These are phyloP conservation scores for Hemithea aestivaria DNA, from an alignment of 2,888 invertebrate genomes.

Conservation along the genomic window DNA sequence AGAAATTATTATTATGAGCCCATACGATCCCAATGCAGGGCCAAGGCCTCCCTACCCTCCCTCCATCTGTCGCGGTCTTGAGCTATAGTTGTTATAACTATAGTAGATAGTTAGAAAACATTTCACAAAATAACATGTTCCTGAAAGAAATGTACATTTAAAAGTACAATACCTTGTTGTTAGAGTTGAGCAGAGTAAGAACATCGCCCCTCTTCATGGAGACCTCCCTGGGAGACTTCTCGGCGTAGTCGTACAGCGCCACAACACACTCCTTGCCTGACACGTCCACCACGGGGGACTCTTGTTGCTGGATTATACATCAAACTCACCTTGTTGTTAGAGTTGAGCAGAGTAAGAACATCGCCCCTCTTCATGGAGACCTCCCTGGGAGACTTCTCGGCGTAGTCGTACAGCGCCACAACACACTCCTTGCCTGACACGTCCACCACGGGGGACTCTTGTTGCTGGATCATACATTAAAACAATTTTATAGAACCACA, in stretches of 20 bases:
- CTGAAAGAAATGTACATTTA: too few relatives aligned
- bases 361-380: conserved; percentile 99
- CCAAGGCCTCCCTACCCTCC: too few relatives aligned
- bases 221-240: conserved; percentile 99
- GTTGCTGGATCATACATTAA: conserved; percentile 81
- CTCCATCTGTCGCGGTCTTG: too few relatives aligned
- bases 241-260: conserved; percentile 98
- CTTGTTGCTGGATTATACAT: conserved; percentile 87
- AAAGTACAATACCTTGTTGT: conserved; percentile 88
- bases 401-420: conserved; percentile 98
- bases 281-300: conserved; percentile 96
- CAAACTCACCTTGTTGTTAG: conserved; percentile 84
- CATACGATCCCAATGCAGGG: too few relatives aligned
- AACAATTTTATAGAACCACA: too few relatives aligned
- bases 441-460: conserved; percentile 97
- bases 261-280: conserved; percentile 99
- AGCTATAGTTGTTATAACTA: too few relatives aligned
- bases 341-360: conserved; percentile 96
- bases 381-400: conserved; percentile 98
- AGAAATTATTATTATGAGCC: too few relatives aligned
- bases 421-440: conserved; percentile 98
- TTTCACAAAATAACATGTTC: too few relatives aligned
- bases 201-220: conserved; percentile 99
- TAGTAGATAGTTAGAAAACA: too few relatives aligned
- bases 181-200: conserved; percentile 96